Percentiles rank a stretch among this genome's conserved stretches.
phyloP scores from a whole-genome alignment of 1,140 invertebrate species.

The Drosophila malerkotliana region DNA sequence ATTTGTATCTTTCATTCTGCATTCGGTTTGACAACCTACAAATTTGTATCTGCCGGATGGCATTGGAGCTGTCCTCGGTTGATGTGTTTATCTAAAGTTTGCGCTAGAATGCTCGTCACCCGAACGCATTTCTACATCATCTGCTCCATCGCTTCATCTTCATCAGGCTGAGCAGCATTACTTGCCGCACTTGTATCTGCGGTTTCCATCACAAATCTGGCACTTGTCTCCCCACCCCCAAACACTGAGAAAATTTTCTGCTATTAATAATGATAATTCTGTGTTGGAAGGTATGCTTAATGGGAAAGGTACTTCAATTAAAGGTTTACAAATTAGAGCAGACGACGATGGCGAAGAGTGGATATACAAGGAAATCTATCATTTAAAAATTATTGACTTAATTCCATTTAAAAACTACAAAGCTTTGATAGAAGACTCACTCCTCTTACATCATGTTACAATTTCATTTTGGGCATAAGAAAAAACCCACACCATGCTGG shows the following conservation, averaged over 20 bases:
- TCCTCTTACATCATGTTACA: neutral
- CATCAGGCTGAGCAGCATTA: constrained; percentile 46
- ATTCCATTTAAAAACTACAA: too few relatives aligned
- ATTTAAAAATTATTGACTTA: too few relatives aligned
- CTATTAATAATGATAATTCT: constrained; percentile 63
- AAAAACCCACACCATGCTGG: neutral
- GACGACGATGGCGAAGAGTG: too few relatives aligned
- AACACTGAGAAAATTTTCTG: constrained; percentile 28
- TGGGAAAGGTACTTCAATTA: constrained; percentile 51
- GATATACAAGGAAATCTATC: too few relatives aligned
- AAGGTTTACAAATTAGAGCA: constrained; percentile 7
- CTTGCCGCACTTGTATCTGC: constrained; percentile 24
- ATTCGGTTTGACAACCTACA: constrained; percentile 68
- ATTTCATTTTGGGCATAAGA: neutral
- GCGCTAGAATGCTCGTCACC: constrained; percentile 75
- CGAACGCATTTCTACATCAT: constrained; percentile 60
- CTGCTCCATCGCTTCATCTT: constrained; percentile 62
- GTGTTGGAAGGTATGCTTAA: constrained; percentile 53
- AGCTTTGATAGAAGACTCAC: neutral
- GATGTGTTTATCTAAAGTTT: constrained; percentile 74
- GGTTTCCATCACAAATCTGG: constrained; percentile 13
- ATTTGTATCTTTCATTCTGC: constrained; percentile 66
- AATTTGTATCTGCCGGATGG: constrained; percentile 57
- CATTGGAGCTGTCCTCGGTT: constrained; percentile 44
- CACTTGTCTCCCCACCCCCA: neutral